Conservation (phyloP, 2,888 invertebrate genomes). For the Nephrotoma appendiculata region DNA sequence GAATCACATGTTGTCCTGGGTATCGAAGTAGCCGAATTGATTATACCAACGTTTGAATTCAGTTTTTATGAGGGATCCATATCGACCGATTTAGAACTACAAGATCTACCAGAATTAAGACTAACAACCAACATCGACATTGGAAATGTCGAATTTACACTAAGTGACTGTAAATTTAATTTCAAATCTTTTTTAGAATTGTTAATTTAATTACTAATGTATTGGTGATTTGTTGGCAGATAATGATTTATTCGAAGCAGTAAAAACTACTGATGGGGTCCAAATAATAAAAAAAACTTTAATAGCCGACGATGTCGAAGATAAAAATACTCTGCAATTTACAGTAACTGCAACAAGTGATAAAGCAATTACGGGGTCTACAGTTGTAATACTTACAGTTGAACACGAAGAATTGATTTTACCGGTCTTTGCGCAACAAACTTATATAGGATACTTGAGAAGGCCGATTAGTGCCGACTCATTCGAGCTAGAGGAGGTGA, state of each 20-base stretch:
- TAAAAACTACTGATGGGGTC: not conserved
- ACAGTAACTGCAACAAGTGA: not conserved
- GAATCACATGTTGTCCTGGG: slow-evolving; percentile 12
- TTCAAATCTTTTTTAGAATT: not conserved
- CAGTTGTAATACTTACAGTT: not conserved
- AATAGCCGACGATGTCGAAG: not conserved
- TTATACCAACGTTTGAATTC: slow-evolving; percentile 6
- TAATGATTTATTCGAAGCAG: not conserved
- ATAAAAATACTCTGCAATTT: slow-evolving; percentile 5
- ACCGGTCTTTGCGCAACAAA: slow-evolving; percentile 6
- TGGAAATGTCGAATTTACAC: not conserved
- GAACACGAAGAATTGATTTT: not conserved
- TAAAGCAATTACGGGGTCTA: not conserved
- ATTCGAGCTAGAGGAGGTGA: slow-evolving; percentile 10
- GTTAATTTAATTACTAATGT: not conserved
- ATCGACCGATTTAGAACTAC: not conserved
- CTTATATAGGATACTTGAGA: slow-evolving; percentile 14
- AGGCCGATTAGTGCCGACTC: not conserved
- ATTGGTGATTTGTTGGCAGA: not conserved
- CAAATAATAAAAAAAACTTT: not conserved
- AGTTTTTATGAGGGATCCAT: not conserved
- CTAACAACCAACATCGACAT: not conserved
- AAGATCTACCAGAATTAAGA: not conserved
- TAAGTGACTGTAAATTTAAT: not conserved
- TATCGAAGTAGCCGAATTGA: slow-evolving; percentile 13